Base-by-base conservation (phyloP, 2,888 invertebrate species). In the Folsomia candida region DNA sequence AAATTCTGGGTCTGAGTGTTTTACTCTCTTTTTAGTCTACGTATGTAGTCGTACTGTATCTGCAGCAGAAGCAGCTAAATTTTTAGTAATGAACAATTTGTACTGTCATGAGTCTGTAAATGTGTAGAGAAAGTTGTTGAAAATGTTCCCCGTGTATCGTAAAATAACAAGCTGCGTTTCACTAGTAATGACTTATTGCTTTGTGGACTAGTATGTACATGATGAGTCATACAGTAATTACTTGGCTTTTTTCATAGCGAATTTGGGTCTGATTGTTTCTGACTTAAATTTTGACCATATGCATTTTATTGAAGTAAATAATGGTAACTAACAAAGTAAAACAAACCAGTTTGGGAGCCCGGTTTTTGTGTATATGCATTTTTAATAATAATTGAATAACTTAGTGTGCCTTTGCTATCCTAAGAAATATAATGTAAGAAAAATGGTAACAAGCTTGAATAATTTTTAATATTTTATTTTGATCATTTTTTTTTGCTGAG, bases 331-430 rank as follows among this genome's bases (percentile, higher is more conserved):
- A n/a, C n/a, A n/a, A n/a, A n/a, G n/a, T n/a, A n/a, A n/a, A n/a
- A n/a, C n/a, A n/a, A n/a, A n/a, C n/a, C n/a, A n/a, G n/a, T n/a
- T n/a, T n/a, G n/a, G n/a, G n/a, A n/a, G n/a, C n/a, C n/a, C n/a
- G n/a, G n/a, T n/a, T n/a, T n/a, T n/a, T n/a, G n/a, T n/a, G n/a
- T n/a, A n/a, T n/a, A n/a, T n/a, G n/a, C n/a, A n/a, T n/a, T n/a
- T n/a, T n/a, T 14, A 37, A 37, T 37, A 37, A 37, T 37, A 37
- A 37, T 37, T 37, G 14, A 64, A 64, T 64, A 64, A 64, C 64
- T 64, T 64, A 64, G 64, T 22, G 64, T 64, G 64, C 64, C 64
- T 64, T 64, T n/a, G 47, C 20, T 28, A 25, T 62, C 28, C 62
- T 37, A 62, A 20, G 28, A 62, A 25, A 26, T 62, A 20, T 37